A percentile compares a stretch with the other conserved stretches of the same genome.
These are phyloP conservation scores for Camptogramma bilineatum DNA, from an alignment of 2,888 invertebrate species.

Conservation along the genomic window DNA sequence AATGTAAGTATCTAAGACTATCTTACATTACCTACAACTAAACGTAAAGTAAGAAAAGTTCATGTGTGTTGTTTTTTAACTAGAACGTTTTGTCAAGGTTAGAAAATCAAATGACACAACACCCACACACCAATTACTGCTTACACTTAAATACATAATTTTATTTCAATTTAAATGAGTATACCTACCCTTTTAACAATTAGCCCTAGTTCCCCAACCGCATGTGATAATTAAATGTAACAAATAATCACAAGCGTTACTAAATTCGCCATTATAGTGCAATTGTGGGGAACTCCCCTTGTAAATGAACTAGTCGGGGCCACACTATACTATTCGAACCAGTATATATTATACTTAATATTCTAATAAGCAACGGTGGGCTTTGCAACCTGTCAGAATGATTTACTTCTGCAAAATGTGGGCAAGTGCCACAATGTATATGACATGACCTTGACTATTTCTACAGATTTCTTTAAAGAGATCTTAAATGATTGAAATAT, in stretches of 20 bases:
- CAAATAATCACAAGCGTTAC: constrained; percentile 67
- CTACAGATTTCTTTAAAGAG: no score
- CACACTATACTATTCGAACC: constrained; percentile 63
- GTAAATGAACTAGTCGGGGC: constrained; percentile 52
- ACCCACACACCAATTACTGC: not conserved
- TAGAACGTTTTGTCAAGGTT: no score
- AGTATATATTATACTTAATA: constrained; percentile 13
- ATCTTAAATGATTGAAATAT: no score
- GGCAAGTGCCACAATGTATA: not conserved
- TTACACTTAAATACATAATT: not conserved
- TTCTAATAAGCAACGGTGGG: not conserved
- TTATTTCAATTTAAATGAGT: constrained; percentile 12
- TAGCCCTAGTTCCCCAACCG: constrained; percentile 30
- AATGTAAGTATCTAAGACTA: no score
- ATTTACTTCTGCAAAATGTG: not conserved
- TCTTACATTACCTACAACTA: no score
- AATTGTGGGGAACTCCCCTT: constrained; percentile 66
- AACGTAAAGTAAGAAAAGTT: no score
- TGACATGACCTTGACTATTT: not conserved
- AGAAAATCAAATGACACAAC: no score
- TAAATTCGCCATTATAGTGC: constrained; percentile 72
- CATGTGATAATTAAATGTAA: constrained; percentile 53
- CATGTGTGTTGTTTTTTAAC: no score
- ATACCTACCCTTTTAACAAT: constrained; percentile 33
- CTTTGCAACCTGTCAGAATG: not conserved